Conservation (phyloP, 2,888 invertebrate species). For the Limnephilus lunatus region DNA sequence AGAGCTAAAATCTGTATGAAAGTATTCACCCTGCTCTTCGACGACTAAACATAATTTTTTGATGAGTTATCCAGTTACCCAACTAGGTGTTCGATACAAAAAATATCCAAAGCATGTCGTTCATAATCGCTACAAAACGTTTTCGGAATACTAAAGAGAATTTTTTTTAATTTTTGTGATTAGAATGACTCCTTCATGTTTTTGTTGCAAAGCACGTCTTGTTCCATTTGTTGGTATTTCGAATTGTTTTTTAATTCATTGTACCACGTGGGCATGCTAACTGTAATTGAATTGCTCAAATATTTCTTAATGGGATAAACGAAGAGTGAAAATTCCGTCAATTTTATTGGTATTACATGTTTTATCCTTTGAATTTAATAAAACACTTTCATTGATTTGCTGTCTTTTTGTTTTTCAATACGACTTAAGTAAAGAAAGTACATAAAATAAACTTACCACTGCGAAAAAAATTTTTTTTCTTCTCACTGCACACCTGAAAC, state of each 20-base stretch:
- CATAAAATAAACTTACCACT: constrained; percentile 17
- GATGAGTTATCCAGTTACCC: not conserved
- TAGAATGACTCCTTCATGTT: not conserved
- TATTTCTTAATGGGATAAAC: not conserved
- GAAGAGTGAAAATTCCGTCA: not conserved
- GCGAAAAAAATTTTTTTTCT: not conserved
- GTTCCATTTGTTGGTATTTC: constrained; percentile 5
- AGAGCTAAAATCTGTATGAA: not conserved
- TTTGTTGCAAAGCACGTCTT: not conserved
- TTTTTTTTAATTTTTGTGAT: not conserved
- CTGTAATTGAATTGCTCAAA: not conserved
- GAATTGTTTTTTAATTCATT: not conserved
- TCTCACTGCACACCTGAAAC: constrained; percentile 17
- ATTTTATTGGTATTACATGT: not conserved
- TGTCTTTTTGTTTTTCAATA: not conserved
- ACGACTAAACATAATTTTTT: not conserved
- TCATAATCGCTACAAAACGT: constrained; percentile 39
- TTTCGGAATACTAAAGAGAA: constrained; percentile 31
- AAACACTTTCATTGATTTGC: not conserved
- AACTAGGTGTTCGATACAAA: not conserved
- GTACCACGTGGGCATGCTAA: not conserved
- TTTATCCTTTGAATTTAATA: not conserved
- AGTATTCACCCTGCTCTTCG: not conserved
- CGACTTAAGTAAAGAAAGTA: not conserved
- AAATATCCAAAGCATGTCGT: constrained; percentile 8